Evolutionary conservation across 37 sponge, comb jelly and placozoan genomes (phyloP).

Genomic region (Geodia barretti): DNA sequence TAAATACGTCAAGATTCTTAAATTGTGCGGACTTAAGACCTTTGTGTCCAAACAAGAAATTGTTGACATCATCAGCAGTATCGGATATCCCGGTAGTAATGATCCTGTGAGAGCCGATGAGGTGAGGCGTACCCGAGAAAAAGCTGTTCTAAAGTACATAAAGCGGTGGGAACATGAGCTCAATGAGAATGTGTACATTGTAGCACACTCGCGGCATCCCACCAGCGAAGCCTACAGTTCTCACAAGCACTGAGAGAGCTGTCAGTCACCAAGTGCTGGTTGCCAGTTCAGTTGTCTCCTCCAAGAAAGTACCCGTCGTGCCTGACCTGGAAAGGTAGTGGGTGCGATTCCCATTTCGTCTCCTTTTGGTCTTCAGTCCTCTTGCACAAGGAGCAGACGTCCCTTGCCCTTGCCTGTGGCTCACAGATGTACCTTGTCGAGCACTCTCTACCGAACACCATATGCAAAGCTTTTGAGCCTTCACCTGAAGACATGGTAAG

Average conservation of each 20-base stretch:
- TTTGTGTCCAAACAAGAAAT: slow-evolving; percentile 31
- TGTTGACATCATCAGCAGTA: slow-evolving; percentile 16
- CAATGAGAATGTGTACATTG: not conserved
- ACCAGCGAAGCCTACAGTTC: not conserved
- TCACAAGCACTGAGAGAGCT: not conserved
- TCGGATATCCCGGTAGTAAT: not conserved
- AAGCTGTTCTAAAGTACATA: slow-evolving; percentile 26
- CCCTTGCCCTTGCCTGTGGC: not conserved
- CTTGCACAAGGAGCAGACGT: not conserved
- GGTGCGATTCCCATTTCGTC: slow-evolving; percentile 8
- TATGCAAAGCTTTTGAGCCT: not conserved
- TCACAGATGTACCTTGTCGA: slow-evolving; percentile 31
- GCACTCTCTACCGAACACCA: not conserved
- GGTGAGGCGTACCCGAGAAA: not conserved
- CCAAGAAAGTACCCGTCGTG: slow-evolving; percentile 26
- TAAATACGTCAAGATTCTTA: not conserved
- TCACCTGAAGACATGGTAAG: not conserved
- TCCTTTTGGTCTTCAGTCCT: not conserved
- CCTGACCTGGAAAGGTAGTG: slow-evolving; percentile 32
- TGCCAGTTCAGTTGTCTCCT: slow-evolving; percentile 16
- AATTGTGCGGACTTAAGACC: slow-evolving; percentile 16
- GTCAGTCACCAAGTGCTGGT: not conserved
- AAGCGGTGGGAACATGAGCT: not conserved
- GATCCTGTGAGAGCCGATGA: not conserved
- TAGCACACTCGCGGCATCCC: not conserved